Base-by-base conservation (phyloP, 2,797 vertebrate genomes). In the Stomatorhinus walkeri region DNA sequence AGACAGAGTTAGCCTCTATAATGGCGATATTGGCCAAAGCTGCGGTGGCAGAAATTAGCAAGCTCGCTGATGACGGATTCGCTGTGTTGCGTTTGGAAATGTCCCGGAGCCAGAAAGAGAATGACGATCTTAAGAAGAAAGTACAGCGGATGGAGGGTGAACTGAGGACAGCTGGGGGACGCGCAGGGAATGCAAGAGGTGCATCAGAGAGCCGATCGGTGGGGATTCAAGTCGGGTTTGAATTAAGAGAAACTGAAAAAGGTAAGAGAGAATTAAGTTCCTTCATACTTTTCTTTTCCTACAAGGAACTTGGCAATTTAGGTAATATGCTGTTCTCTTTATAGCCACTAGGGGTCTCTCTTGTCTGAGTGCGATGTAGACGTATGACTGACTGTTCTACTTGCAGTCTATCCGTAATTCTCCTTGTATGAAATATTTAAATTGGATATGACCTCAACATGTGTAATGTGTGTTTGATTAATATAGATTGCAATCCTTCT, bases 11-110 rank as follows among this genome's bases (percentile, higher is more conserved):
- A 6, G 90, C 90, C 76, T 68, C 85, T 2, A 89, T 91, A 89
- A 89, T 91, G 90, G 90, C 90, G 76, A 89, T 86, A 49, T 52
- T 91, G 87, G 89, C 81, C 32, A 85, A 89, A 87, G 68, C 88
- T 1, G 91, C 91, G 12, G 90, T 90, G 89, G 85, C 52, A n/a
- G 90, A 91, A 89, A 90, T 91, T 76, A 88, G 91, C 24, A 90
- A 88, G 36, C 79, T 91, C 46, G 79, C 90, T 24, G 89, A 90
- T 24, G 87, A 32, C 24, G 88, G 90, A 36, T 90, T 83, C 14
- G 81, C 90, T 46, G 91, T 90, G 79, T 81, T 91, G 87, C 90
- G 90, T 1, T 48, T 90, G 32, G 90, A 91, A 32, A 90, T 90
- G 90, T 87, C 87, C 86, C 88, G 89, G 61, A 88, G 90, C 56